Conservation (phyloP, 2,888 invertebrate genomes). For the Steinernema scapterisci region DNA sequence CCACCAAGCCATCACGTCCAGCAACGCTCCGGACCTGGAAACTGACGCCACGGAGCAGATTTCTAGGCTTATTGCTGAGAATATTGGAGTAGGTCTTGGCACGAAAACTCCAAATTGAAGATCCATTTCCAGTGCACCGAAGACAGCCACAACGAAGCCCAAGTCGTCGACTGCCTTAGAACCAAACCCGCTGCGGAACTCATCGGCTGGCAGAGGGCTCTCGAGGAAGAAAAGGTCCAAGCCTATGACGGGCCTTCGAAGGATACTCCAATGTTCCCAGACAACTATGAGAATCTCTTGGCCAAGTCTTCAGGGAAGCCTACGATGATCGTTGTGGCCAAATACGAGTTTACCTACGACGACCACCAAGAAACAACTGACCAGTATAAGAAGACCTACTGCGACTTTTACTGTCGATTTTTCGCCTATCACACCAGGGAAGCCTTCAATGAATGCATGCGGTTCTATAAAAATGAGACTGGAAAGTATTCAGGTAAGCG, state of each 20-base stretch:
- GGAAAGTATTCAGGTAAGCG: not conserved
- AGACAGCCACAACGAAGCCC: too few species aligned
- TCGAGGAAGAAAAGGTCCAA: conserved; percentile 23
- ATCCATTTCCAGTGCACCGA: not conserved
- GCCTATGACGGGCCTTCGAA: not conserved
- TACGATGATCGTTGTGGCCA: conserved; percentile 33
- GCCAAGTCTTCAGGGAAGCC: not conserved
- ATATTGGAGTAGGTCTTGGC: not conserved
- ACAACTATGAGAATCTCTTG: not conserved
- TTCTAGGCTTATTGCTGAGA: not conserved
- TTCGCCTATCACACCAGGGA: conserved; percentile 34
- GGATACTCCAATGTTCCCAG: not conserved
- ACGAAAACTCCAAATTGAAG: not conserved
- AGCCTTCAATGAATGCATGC: conserved; percentile 29
- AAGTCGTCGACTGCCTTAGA: conserved; percentile 33
- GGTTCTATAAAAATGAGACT: conserved; percentile 35
- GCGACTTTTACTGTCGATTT: conserved; percentile 28
- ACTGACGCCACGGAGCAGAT: not conserved
- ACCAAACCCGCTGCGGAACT: conserved; percentile 30
- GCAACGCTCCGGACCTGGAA: conserved; percentile 20
- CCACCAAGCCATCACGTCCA: conserved; percentile 40
- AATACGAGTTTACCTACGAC: not conserved
- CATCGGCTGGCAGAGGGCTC: conserved; percentile 23
- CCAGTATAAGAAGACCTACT: not conserved
- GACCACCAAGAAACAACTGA: conserved; percentile 25